Conservation (phyloP, 2,113 vertebrate species). For the Sakesphorus luctuosus region DNA sequence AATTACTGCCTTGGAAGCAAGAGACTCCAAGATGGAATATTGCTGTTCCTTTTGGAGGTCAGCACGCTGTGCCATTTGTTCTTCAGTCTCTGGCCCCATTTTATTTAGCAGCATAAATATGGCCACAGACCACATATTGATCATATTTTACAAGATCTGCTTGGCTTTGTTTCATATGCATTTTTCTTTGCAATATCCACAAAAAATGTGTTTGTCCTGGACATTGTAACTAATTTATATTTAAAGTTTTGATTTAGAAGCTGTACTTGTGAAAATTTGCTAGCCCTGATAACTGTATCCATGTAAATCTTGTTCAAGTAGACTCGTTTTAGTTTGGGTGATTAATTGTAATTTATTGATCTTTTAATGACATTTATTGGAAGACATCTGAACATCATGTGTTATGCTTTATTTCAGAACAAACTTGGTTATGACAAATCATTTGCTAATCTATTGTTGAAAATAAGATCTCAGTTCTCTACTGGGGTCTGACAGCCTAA, state of each 20-base stretch:
- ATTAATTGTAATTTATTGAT: background rate
- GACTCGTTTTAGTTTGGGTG: background rate
- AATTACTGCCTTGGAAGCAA: background rate
- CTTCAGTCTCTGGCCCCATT: background rate
- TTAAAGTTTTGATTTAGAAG: background rate
- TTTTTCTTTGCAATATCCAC: background rate
- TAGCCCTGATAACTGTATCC: background rate
- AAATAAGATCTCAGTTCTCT: background rate
- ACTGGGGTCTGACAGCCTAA: background rate
- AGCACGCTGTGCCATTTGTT: background rate
- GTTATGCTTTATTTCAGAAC: background rate
- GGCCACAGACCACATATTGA: background rate
- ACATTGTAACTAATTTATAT: background rate
- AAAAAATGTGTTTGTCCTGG: background rate
- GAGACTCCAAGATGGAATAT: background rate
- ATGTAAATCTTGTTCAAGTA: background rate
- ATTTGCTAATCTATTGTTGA: background rate
- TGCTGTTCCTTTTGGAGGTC: background rate
- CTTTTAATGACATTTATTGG: background rate
- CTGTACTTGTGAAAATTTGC: background rate
- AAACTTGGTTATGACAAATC: background rate
- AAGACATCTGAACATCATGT: background rate
- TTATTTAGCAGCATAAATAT: background rate
- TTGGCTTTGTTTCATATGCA: background rate
- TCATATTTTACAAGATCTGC: background rate